Percentiles rank a stretch among this genome's conserved stretches.
These are phyloP conservation scores for Sitta carolinensis DNA, from an alignment of 2,797 vertebrate genomes.

Conservation along the genomic window DNA sequence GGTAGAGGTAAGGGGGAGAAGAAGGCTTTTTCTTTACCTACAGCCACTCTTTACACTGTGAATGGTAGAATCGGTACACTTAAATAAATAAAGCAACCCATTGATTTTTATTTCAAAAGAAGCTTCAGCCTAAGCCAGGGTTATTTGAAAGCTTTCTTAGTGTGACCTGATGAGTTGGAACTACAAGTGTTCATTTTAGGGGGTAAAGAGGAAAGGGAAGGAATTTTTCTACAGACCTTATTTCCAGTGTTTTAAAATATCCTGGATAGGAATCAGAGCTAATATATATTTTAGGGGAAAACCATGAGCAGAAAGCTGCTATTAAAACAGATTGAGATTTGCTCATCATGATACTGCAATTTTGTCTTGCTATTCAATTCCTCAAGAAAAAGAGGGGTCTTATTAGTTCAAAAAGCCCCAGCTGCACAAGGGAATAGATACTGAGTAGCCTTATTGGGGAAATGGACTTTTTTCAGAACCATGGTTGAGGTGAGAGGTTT, in stretches of 20 bases:
- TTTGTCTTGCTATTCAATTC: not conserved
- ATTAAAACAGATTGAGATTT: not conserved
- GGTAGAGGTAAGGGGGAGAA: constrained; percentile 1
- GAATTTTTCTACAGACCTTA: constrained; percentile 7
- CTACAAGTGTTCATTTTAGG: constrained; percentile 40
- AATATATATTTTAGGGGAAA: not conserved
- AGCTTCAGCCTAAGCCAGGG: constrained; percentile 41
- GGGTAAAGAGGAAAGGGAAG: constrained; percentile 22
- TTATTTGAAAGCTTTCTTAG: constrained; percentile 69
- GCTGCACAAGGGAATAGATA: not conserved
- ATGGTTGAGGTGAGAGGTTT: not conserved
- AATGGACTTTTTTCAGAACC: not conserved
- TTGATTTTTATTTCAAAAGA: constrained; percentile 69
- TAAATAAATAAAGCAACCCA: constrained; percentile 54
- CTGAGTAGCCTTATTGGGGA: not conserved
- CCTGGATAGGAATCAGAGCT: not conserved
- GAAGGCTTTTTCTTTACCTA: constrained; percentile 41
- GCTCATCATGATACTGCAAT: not conserved
- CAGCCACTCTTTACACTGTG: constrained; percentile 46
- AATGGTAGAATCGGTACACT: constrained; percentile 56
- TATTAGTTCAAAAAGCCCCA: not conserved
- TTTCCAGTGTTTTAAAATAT: constrained; percentile 17
- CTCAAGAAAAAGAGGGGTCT: not conserved
- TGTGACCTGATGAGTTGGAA: constrained; percentile 55
- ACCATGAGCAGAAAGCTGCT: not conserved